phyloP scores from a whole-genome alignment of 1,140 invertebrate species.

The Paracyclopina nana region DNA sequence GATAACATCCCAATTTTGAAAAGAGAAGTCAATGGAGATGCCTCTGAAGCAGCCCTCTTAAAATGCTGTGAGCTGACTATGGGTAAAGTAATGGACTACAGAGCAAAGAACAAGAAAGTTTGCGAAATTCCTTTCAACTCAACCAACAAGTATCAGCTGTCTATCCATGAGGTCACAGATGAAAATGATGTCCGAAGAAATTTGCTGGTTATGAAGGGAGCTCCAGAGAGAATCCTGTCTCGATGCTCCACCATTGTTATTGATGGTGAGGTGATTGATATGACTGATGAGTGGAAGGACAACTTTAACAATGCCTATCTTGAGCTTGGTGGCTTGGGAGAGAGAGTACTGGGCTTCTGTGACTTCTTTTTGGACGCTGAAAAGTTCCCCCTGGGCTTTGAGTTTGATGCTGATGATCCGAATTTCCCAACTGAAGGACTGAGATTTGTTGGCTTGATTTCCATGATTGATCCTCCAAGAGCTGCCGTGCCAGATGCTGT shows the following conservation, averaged over 20 bases:
- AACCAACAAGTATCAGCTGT: conserved; percentile 96
- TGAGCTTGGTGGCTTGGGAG: conserved; percentile 90
- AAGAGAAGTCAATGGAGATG: conserved; percentile 56
- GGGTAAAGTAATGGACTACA: conserved; percentile 70
- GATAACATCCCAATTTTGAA: conserved; percentile 79
- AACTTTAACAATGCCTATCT: conserved; percentile 96
- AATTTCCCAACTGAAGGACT: conserved; percentile 49
- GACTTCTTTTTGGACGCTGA: conserved; percentile 30
- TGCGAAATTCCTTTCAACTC: conserved; percentile 98
- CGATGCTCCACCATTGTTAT: conserved; percentile 87
- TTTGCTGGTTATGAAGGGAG: conserved; percentile 98
- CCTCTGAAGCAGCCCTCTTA: conserved; percentile 82
- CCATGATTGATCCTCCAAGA: conserved; percentile 57
- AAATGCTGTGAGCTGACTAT: conserved; percentile 90
- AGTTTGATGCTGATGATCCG: conserved; percentile 39
- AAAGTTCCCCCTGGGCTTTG: conserved; percentile 28
- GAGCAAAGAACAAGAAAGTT: conserved; percentile 79
- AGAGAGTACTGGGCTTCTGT: conserved; percentile 62
- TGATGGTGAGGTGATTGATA: conserved; percentile 82
- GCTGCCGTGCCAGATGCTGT: conserved; percentile 51
- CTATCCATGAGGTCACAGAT: conserved; percentile 85
- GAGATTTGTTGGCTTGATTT: conserved; percentile 51
- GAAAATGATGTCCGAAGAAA: conserved; percentile 68
- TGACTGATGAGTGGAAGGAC: conserved; percentile 92
- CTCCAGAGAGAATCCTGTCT: conserved; percentile 92